These are phyloP conservation scores for Zele albiditarsus DNA, from an alignment of 2,888 invertebrate species.

Conservation along the genomic window DNA sequence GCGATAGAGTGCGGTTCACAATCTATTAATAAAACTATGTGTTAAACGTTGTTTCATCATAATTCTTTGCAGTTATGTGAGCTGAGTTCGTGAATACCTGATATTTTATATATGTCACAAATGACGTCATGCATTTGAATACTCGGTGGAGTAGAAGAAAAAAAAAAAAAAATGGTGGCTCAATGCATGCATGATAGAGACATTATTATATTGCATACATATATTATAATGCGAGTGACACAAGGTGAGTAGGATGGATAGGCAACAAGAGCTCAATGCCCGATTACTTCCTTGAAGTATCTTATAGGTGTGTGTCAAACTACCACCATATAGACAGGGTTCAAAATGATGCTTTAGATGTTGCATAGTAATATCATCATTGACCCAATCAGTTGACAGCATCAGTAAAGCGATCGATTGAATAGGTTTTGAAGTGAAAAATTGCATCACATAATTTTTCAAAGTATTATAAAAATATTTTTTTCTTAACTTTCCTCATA, in stretches of 20 bases:
- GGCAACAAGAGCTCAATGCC: background rate
- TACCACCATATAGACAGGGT: background rate
- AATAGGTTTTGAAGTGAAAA: background rate
- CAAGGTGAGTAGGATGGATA: background rate
- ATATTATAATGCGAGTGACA: background rate
- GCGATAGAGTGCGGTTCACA: background rate
- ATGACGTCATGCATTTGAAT: slow-evolving; percentile 4
- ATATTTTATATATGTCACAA: slow-evolving; percentile 1
- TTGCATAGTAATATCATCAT: background rate
- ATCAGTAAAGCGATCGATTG: background rate
- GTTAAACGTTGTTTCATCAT: slow-evolving; percentile 7
- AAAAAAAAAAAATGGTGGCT: background rate
- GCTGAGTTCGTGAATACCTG: background rate
- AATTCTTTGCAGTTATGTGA: background rate
- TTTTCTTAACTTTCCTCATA: background rate
- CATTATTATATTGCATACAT: background rate
- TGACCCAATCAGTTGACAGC: background rate
- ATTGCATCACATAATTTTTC: background rate
- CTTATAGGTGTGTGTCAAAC: background rate
- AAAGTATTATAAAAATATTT: background rate
- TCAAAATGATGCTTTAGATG: background rate
- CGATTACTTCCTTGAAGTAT: background rate
- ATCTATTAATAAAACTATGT: slow-evolving; percentile 11
- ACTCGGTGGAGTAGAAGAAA: background rate
- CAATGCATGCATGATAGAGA: background rate